Conservation (phyloP, 2,888 invertebrate species). For the Helleia helle region DNA sequence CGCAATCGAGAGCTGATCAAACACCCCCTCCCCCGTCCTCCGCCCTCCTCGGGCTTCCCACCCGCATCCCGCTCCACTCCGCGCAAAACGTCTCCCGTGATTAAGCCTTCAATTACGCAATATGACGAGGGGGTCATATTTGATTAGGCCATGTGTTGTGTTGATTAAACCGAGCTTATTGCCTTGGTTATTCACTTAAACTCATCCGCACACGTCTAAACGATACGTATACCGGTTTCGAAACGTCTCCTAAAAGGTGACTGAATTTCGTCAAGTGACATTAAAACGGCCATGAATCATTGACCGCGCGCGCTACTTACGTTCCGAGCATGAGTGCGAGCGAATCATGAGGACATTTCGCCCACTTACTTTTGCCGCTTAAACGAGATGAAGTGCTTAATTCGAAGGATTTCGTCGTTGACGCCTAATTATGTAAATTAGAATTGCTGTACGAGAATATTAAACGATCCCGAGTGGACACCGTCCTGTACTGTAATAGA, state of each 20-base stretch:
- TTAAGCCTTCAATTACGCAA: slow-evolving; percentile 69
- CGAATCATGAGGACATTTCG: slow-evolving; percentile 18
- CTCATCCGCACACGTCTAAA: slow-evolving; percentile 29
- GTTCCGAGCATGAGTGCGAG: slow-evolving; percentile 15
- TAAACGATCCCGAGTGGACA: background rate
- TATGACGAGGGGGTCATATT: slow-evolving; percentile 70
- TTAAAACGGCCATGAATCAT: slow-evolving; percentile 46
- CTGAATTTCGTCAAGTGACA: slow-evolving; percentile 37
- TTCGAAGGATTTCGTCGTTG: slow-evolving; percentile 4
- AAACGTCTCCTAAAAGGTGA: slow-evolving; percentile 28
- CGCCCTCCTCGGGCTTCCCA: too few relatives aligned
- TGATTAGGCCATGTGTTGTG: slow-evolving; percentile 69
- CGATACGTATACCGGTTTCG: slow-evolving; percentile 36
- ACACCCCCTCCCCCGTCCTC: slow-evolving; percentile 36
- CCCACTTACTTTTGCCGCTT: slow-evolving; percentile 11
- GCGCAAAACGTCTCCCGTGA: slow-evolving; percentile 58
- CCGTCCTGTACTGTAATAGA: background rate
- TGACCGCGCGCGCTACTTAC: slow-evolving; percentile 24
- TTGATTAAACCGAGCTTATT: slow-evolving; percentile 71
- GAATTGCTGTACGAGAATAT: background rate
- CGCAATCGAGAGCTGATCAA: slow-evolving; percentile 55
- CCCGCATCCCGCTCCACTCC: slow-evolving; percentile 30
- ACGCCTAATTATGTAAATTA: slow-evolving; percentile 3
- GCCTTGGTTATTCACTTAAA: slow-evolving; percentile 54
- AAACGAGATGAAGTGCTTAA: background rate